These are phyloP conservation scores for Saturnia pavonia DNA, from an alignment of 2,888 invertebrate genomes.

Conservation along the genomic window DNA sequence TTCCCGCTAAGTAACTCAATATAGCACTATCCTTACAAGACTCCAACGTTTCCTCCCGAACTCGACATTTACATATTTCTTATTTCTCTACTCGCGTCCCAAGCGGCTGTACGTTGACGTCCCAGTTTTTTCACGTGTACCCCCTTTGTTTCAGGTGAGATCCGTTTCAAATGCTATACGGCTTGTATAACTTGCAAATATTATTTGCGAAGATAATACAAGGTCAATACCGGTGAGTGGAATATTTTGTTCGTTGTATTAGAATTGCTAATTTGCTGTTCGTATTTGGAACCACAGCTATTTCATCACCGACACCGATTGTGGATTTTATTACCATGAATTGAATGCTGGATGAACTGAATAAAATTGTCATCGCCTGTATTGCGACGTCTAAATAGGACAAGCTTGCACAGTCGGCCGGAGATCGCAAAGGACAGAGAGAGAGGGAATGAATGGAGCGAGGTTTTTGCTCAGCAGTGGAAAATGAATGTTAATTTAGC, in stretches of 20 bases:
- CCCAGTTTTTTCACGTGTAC: constrained; percentile 47
- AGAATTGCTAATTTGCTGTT: neutral
- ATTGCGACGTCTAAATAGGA: neutral
- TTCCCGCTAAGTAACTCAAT: constrained; percentile 22
- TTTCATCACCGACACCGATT: neutral
- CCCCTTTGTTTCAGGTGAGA: constrained; percentile 68
- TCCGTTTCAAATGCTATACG: constrained; percentile 46
- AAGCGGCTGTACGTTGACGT: constrained; percentile 46
- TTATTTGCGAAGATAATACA: constrained; percentile 34
- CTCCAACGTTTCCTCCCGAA: constrained; percentile 24
- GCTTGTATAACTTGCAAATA: constrained; percentile 35
- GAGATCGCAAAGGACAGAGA: neutral
- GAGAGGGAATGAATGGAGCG: too few species aligned
- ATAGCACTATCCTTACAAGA: constrained; percentile 26
- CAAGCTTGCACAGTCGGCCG: neutral
- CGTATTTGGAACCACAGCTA: neutral
- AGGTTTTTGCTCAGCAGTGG: too few species aligned
- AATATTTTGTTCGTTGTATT: constrained; percentile 4
- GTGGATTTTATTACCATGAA: neutral
- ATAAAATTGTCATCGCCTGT: neutral
- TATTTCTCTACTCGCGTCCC: constrained; percentile 35
- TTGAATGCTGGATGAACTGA: neutral
- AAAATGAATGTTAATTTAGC: too few species aligned
- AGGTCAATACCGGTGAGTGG: constrained; percentile 15
- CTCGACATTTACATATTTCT: constrained; percentile 52